These are phyloP conservation scores for Scolopax mira DNA, from an alignment of 2,113 vertebrate genomes.

Conservation along the genomic window DNA sequence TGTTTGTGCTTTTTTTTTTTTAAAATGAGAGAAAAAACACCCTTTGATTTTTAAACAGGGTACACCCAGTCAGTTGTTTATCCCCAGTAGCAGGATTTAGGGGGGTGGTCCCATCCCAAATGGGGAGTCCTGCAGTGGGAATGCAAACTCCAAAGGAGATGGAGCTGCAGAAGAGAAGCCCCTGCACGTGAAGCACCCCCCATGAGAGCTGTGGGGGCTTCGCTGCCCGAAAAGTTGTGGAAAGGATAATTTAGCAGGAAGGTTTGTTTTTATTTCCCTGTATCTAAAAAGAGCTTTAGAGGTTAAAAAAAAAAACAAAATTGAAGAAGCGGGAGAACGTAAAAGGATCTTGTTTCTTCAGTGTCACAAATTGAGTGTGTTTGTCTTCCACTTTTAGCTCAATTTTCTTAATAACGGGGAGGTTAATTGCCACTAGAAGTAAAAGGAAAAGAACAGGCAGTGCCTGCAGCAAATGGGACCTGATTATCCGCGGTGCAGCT, in stretches of 20 bases:
- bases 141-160: neutral
- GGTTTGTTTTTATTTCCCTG: neutral
- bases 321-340: neutral
- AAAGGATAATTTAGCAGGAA: neutral
- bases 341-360: neutral
- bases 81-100: neutral
- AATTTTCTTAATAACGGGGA: conserved; percentile 53
- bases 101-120: neutral
- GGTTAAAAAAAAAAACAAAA: neutral
- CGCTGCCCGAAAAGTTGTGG: neutral
- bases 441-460: neutral
- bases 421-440: conserved; percentile 52
- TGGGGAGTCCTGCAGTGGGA: neutral
- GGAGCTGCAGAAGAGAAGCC: neutral
- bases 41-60: neutral
- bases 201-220: accelerated
- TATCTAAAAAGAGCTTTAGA: neutral
- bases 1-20: neutral
- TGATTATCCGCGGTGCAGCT: conserved; percentile 53
- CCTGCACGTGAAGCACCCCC: accelerated
- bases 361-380: neutral
- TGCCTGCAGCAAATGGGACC: conserved; percentile 28
- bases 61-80: neutral
- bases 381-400: conserved; percentile 31
- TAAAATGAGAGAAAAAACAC: neutral